phyloP scores from a whole-genome alignment of 2,797 vertebrate genomes.

The Sebastes jordani region DNA sequence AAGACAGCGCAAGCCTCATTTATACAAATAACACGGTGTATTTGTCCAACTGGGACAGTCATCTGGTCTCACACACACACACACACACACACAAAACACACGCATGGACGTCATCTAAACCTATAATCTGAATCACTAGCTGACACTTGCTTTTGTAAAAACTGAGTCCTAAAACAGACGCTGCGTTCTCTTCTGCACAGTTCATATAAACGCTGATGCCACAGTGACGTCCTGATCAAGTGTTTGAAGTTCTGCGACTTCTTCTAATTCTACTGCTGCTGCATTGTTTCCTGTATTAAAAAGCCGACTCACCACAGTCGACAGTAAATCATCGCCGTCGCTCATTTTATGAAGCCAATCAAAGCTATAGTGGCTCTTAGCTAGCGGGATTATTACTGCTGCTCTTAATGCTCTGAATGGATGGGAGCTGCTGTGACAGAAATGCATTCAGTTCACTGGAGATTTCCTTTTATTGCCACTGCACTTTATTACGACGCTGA shows the following conservation, averaged over 20 bases:
- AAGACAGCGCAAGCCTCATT: slow-evolving; percentile 16
- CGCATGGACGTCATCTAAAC: not conserved
- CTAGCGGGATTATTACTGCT: slow-evolving; percentile 21
- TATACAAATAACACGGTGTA: slow-evolving; percentile 24
- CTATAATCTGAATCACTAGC: not conserved
- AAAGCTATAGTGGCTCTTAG: not conserved
- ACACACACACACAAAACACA: too few species aligned
- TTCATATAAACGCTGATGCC: not conserved
- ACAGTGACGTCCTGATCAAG: not conserved
- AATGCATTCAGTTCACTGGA: not conserved
- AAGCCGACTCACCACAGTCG: not conserved
- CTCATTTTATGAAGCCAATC: slow-evolving; percentile 12
- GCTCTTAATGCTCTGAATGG: slow-evolving; percentile 13
- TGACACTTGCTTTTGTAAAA: not conserved
- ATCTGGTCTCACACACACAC: not conserved
- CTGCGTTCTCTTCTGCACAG: not conserved
- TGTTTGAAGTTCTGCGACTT: not conserved
- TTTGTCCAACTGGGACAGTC: slow-evolving; percentile 37
- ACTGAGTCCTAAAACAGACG: not conserved
- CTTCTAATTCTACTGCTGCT: not conserved
- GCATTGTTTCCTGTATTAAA: not conserved
- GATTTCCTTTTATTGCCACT: not conserved
- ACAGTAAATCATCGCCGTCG: slow-evolving; percentile 22
- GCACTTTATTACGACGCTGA: slow-evolving; percentile 4
- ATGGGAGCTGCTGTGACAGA: slow-evolving; percentile 3